Percentiles rank a stretch among this genome's conserved stretches.
Conservation (phyloP, 2,888 invertebrate genomes). For the Formica aserva region DNA sequence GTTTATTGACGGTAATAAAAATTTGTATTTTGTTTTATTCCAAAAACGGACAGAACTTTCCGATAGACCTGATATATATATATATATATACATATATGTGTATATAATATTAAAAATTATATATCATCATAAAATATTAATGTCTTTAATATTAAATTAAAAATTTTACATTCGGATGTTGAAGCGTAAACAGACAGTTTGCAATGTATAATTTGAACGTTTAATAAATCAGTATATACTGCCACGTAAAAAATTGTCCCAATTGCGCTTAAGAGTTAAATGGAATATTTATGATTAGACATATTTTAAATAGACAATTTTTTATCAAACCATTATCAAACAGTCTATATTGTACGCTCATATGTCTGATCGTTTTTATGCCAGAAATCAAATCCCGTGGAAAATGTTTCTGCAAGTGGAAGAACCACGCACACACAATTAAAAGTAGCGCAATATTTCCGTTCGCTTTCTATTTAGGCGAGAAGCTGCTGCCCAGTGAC, state of each 20-base stretch:
- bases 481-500: constrained; percentile 91
- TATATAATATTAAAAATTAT: too few relatives aligned
- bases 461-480: constrained; percentile 86
- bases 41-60: too few relatives aligned
- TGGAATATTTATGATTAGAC: not conserved
- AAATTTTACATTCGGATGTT: not conserved
- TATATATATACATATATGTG: too few relatives aligned
- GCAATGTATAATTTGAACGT: constrained; percentile 9
- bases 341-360: not conserved
- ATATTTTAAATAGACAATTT: not conserved
- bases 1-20: too few relatives aligned
- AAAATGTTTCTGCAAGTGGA: constrained; percentile 7
- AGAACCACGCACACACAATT: constrained; percentile 30
- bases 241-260: not conserved
- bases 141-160: constrained; percentile 26
- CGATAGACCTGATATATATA: too few relatives aligned
- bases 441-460: constrained; percentile 60
- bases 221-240: constrained; percentile 7
- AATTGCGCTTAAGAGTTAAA: not conserved
- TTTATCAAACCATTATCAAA: not conserved
- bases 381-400: constrained; percentile 13
- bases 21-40: too few relatives aligned
- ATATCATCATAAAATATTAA: not conserved
- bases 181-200: not conserved
- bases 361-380: constrained; percentile 20